A percentile compares a stretch with the other conserved stretches of the same genome.
phyloP scores from a whole-genome alignment of 1,140 invertebrate species.

The Drosophila sp. region DNA sequence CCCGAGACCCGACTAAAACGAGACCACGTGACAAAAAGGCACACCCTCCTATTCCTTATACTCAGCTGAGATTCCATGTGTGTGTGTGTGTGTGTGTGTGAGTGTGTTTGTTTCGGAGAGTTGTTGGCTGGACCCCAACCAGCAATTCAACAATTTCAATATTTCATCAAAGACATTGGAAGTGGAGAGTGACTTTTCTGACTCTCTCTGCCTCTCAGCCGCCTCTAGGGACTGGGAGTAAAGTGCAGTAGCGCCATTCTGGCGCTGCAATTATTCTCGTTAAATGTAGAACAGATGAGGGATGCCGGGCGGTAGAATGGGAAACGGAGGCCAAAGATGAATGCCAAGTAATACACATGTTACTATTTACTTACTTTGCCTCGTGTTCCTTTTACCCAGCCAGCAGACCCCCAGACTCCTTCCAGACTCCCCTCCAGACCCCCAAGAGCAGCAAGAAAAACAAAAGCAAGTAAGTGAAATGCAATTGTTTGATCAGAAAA shows the following conservation, averaged over 20 bases:
- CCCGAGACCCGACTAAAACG: constrained; percentile 17
- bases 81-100: constrained; percentile 33
- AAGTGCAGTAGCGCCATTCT: constrained; percentile 76
- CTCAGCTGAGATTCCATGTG: constrained; percentile 21
- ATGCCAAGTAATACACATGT: constrained; percentile 80
- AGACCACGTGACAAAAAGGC: constrained; percentile 55
- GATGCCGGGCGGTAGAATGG: not conserved
- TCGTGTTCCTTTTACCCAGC: constrained; percentile 47
- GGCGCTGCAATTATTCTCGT: constrained; percentile 80
- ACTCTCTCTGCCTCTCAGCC: not conserved
- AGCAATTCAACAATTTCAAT: constrained; percentile 72
- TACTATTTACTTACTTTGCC: constrained; percentile 79
- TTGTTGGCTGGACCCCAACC: constrained; percentile 53
- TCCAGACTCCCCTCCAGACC: too few relatives aligned
- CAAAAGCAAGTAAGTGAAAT: constrained; percentile 38
- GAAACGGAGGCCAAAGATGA: constrained; percentile 46
- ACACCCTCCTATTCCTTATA: not conserved
- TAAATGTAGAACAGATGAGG: constrained; percentile 67
- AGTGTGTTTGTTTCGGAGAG: not conserved
- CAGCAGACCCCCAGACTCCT: not conserved
- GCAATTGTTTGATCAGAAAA: constrained; percentile 20
- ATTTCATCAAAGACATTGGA: constrained; percentile 80
- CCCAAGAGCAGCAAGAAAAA: constrained; percentile 22
- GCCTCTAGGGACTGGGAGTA: constrained; percentile 4
- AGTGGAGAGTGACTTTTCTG: constrained; percentile 31